A percentile compares a stretch with the other conserved stretches of the same genome.
Evolutionary conservation across 1,140 invertebrate genomes (phyloP).

Genomic region (Mercenaria mercenaria): DNA sequence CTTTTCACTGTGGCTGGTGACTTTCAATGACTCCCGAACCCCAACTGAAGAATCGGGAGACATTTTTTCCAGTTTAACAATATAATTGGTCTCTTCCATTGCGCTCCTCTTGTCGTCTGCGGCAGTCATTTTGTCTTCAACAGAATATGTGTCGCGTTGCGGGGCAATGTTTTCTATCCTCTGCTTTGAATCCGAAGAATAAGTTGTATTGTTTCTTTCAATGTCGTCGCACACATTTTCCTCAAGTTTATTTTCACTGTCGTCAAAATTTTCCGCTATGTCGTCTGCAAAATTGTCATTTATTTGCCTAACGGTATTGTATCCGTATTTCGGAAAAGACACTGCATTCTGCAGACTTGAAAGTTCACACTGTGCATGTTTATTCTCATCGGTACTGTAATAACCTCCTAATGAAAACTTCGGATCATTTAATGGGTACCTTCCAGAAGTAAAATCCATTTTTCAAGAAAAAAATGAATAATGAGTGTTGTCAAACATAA

Average conservation of each 20-base stretch:
- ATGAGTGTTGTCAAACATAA: conserved; percentile 51
- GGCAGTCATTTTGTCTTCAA: background rate
- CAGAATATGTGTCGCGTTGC: background rate
- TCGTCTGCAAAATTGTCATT: background rate
- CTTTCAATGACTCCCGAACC: conserved; percentile 22
- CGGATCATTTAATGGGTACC: conserved; percentile 46
- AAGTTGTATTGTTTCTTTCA: background rate
- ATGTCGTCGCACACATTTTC: conserved; percentile 5
- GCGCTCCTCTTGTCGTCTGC: background rate
- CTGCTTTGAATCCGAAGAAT: background rate
- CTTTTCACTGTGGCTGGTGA: conserved; percentile 4
- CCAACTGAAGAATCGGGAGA: conserved; percentile 27
- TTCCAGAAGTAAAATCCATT: conserved; percentile 55
- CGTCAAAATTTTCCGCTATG: background rate
- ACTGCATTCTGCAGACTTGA: background rate
- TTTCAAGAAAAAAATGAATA: conserved; percentile 49
- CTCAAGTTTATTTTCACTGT: conserved; percentile 6
- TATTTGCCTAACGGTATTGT: conserved; percentile 2
- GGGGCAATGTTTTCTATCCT: background rate
- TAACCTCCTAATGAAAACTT: conserved; percentile 47
- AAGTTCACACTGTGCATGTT: background rate
- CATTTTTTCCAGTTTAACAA: conserved; percentile 66
- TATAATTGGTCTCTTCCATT: conserved; percentile 59
- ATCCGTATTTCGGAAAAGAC: conserved; percentile 50
- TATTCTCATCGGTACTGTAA: background rate